Evolutionary conservation across 2,113 vertebrate species (phyloP), one percentile per base, ranked within the genome.

Genomic region (Mustela lutreola): DNA sequence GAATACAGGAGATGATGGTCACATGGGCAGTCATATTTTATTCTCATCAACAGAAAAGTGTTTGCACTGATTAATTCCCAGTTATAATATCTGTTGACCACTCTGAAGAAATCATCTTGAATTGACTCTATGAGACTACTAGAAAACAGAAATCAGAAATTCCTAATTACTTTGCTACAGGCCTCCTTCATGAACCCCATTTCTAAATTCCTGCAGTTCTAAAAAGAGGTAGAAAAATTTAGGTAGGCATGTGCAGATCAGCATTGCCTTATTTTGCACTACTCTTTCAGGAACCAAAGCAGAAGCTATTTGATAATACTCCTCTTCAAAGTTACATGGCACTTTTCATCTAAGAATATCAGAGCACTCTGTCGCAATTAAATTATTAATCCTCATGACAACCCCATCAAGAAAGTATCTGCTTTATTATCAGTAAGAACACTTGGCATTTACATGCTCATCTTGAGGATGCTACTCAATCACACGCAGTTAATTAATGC

Each of bases 331-430:
- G 84, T 97, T 91, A 75, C 75, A 80, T 53, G 84, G 87, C 85
- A 96, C 97, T 97, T 97, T 96, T 92, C 95, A 93, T 97, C 97
- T 96, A 96, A 97, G 97, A 97, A 88, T 96, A 98, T 97, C 97
- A 96, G 96, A 97, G 81, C 65, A 95, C 96, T 97, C 82, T 67
- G 84, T 82, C 2, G 21, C 95, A 98, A 98, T 98, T 98, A 98
- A 98, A 97, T 97, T 95, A 97, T 98, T 97, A 97, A 97, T 97
- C 97, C 94, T 98, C 94, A 89, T 95, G 97, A 96, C 81, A 97
- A 97, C 90, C 76, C 87, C 84, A 91, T 97, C 87, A 87, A 97
- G 95, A 94, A 97, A 96, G 85, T 96, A 98, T 95, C 97, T 97
- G 96, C 97, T 97, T 97, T 97, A 96, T 98, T 98, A 97, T 97